Evolutionary conservation across 2,113 vertebrate species (phyloP), one percentile per base, ranked within the genome.

Genomic region (Amblyopsis rosae): DNA sequence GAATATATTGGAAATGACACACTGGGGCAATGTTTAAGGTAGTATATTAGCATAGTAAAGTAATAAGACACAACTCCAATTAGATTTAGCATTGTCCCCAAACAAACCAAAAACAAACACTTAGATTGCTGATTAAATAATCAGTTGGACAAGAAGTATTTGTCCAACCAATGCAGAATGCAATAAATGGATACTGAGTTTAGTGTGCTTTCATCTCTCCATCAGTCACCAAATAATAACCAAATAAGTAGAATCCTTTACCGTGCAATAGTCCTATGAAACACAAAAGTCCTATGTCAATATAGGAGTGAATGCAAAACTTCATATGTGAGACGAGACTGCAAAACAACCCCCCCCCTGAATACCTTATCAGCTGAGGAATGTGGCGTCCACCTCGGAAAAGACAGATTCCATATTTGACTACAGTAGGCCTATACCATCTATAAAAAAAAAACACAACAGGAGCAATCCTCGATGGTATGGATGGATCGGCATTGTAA

Each of bases 371-470:
- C 5, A 41, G 61, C 48, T 33, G 19, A 9, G 32, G 33, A 11
- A 69, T 59, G 54, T 80, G 60, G 65, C 56, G 16, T 67, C 41
- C 41, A 67, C 53, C 65, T 47, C 35, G 15, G 12, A 55, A 67
- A 57, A 56, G n/a, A 51, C 59, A 32, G 19, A 62, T 76, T 45
- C 62, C 66, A 53, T 57, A 45, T 41, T 41, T 41, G 35, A 41
- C 35, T 41, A 41, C 35, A 41, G 35, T 41, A 41, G 26, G 26
- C 26, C 26, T 26, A 41, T 41, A 26, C 35, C 6, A 41, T 41
- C 35, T 41, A 41, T 41, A 8, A 6, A 41, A 41, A 6, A 41
- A 41, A 3, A 41, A 41, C 4, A 41, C 35, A 41, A 41, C 4
- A 41, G 35, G 35, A 8, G 7, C 35, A 41, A 5, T 41, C 35